Conservation (phyloP, 2,113 vertebrate genomes). For the Gadus macrocephalus region DNA sequence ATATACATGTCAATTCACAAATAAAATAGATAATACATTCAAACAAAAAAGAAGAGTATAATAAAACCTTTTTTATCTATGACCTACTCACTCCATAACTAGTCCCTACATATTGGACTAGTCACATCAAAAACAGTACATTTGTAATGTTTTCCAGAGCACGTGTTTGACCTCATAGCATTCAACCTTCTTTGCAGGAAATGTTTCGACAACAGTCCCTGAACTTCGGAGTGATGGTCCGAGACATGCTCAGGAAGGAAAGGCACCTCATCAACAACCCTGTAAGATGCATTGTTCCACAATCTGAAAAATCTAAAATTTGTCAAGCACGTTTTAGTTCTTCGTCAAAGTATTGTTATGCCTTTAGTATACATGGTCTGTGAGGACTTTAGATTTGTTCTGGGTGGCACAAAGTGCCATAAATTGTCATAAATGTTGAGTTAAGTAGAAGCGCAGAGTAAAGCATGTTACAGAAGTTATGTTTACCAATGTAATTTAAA, state of each 20-base stretch:
- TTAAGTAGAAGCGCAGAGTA: too few species aligned
- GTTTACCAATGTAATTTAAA: too few species aligned
- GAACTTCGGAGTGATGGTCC: slow-evolving; percentile 61
- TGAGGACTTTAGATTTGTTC: too few species aligned
- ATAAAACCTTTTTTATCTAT: background rate
- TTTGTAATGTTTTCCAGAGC: background rate
- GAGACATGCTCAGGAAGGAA: slow-evolving; percentile 69
- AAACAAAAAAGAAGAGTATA: background rate
- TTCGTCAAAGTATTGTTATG: too few species aligned
- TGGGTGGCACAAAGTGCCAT: too few species aligned
- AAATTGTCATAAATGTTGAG: too few species aligned
- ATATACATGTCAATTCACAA: background rate
- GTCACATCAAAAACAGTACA: background rate
- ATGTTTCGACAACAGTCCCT: slow-evolving; percentile 53
- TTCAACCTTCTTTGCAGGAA: slow-evolving; percentile 45
- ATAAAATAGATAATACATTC: background rate
- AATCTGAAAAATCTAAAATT: too few species aligned
- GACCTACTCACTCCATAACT: background rate
- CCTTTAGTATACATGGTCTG: too few species aligned
- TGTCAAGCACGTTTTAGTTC: too few species aligned
- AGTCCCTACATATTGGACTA: background rate
- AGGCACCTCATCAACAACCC: slow-evolving; percentile 45
- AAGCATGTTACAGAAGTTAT: too few species aligned
- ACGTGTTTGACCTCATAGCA: background rate
- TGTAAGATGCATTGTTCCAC: slow-evolving; percentile 37